Percentiles rank a stretch among this genome's conserved stretches.
Conservation (phyloP, 2,888 invertebrate genomes). For the Brachylomia viminalis region DNA sequence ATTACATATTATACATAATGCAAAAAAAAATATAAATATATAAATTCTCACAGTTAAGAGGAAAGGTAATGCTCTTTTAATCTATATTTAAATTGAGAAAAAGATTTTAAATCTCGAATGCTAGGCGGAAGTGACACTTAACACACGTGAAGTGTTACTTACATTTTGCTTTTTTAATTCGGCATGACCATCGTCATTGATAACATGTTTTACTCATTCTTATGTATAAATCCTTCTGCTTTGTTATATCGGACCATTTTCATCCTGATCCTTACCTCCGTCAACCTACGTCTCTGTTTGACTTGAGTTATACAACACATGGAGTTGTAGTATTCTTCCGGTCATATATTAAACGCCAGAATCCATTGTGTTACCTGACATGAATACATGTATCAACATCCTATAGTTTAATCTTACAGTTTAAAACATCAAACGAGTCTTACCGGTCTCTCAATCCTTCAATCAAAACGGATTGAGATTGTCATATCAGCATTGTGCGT, state of each 20-base stretch:
- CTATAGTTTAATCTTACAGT: conserved; percentile 14
- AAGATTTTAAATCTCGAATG: no score
- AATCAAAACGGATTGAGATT: conserved; percentile 39
- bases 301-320: neutral
- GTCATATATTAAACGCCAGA: neutral
- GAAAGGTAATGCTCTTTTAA: no score
- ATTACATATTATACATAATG: no score
- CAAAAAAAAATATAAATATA: no score
- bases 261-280: neutral
- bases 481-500: conserved; percentile 45
- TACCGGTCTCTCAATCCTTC: conserved; percentile 36
- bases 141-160: no score
- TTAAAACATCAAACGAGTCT: conserved; percentile 25
- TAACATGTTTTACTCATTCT: neutral
- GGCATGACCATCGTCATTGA: neutral
- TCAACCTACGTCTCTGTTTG: neutral
- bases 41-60: no score
- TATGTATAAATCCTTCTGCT: neutral
- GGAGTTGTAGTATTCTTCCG: neutral
- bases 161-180: neutral
- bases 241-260: neutral
- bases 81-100: no score
- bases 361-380: conserved; percentile 5
- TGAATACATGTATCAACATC: conserved; percentile 10
- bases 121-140: no score